Conservation (phyloP, 2,888 invertebrate genomes). For the Microplitis manilae region DNA sequence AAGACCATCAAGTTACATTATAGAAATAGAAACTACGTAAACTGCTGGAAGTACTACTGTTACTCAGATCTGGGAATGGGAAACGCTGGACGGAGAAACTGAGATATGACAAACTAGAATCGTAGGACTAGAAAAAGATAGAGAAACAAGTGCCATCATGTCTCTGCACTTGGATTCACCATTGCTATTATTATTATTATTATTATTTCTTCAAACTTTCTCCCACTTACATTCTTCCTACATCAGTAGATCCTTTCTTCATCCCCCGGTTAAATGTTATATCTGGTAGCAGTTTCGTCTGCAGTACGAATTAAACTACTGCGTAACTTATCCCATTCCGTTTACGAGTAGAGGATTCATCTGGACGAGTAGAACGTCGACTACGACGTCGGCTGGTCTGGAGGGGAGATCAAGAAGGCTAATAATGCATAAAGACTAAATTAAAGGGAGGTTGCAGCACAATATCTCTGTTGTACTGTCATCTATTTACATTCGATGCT, state of each 20-base stretch:
- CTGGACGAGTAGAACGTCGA: slow-evolving; percentile 19
- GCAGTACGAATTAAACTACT: slow-evolving; percentile 46
- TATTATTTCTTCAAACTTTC: slow-evolving; percentile 35
- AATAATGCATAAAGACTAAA: slow-evolving; percentile 28
- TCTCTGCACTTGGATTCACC: slow-evolving; percentile 36
- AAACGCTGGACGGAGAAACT: not conserved
- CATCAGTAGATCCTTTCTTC: slow-evolving; percentile 20
- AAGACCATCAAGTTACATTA: slow-evolving; percentile 12
- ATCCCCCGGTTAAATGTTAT: slow-evolving; percentile 21
- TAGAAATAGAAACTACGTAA: slow-evolving; percentile 40
- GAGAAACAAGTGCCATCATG: slow-evolving; percentile 43
- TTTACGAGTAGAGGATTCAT: slow-evolving; percentile 30
- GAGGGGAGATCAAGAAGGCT: slow-evolving; percentile 16
- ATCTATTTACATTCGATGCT: slow-evolving; percentile 3
- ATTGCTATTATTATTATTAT: not conserved
- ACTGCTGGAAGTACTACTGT: slow-evolving; percentile 44
- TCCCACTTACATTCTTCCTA: not conserved
- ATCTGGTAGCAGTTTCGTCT: slow-evolving; percentile 35
- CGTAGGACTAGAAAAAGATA: slow-evolving; percentile 32
- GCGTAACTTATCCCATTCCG: slow-evolving; percentile 40
- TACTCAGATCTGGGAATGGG: not conserved
- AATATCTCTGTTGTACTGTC: too few relatives aligned
- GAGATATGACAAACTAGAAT: not conserved
- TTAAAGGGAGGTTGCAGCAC: not conserved
- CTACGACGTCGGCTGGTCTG: too few relatives aligned